Percentiles rank a stretch among this genome's conserved stretches.
phyloP scores from a whole-genome alignment of 2,113 vertebrate species.

The Nestor notabilis region DNA sequence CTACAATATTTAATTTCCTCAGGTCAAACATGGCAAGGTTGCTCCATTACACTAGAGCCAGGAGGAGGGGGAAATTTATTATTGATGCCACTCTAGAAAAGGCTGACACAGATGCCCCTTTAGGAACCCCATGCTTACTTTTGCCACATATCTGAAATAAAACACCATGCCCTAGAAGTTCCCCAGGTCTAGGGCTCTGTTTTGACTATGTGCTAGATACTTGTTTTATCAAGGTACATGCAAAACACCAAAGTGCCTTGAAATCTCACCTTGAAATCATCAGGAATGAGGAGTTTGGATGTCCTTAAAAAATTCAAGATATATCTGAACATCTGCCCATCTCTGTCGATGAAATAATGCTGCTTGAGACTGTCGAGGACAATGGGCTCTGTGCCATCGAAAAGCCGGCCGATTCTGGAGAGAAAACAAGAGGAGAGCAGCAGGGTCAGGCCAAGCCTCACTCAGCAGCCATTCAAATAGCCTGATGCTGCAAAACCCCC shows the following conservation, averaged over 20 bases:
- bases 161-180: neutral
- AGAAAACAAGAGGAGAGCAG: constrained; percentile 21
- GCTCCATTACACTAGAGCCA: neutral
- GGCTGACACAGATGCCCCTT: neutral
- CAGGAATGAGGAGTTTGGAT: constrained; percentile 97
- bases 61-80: neutral
- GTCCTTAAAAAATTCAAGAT: constrained; percentile 99
- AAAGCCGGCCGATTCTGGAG: constrained; percentile 94
- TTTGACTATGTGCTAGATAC: neutral
- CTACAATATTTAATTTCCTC: neutral
- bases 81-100: neutral
- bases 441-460: constrained; percentile 33
- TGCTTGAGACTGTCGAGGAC: constrained; percentile 99
- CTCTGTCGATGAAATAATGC: constrained; percentile 99
- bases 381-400: constrained; percentile 98
- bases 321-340: constrained; percentile 99
- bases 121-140: neutral
- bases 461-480: neutral
- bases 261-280: constrained; percentile 98
- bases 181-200: neutral
- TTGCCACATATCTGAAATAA: neutral
- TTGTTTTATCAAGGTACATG: neutral
- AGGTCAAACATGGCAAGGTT: neutral
- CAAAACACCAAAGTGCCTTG: neutral
- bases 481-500: neutral